A percentile compares a stretch with the other conserved stretches of the same genome.
phyloP scores from a whole-genome alignment of 2,113 vertebrate genomes.

The Gallinago undulata region DNA sequence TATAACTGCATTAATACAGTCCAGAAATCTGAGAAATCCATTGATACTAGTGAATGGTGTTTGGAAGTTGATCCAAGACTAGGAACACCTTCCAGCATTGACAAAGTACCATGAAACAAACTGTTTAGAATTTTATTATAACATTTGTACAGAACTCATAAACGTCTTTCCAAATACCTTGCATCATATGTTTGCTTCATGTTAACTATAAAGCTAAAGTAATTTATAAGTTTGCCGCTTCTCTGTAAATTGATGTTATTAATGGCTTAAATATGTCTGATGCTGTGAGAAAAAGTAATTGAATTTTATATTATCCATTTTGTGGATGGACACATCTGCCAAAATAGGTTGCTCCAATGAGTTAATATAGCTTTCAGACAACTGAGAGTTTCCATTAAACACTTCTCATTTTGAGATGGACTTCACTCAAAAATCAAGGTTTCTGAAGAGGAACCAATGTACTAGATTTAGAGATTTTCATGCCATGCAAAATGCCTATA shows the following conservation, averaged over 20 bases:
- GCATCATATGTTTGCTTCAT: not conserved
- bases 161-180: constrained; percentile 3
- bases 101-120: not conserved
- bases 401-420: not conserved
- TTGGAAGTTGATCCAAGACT: not conserved
- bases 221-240: constrained; percentile 35
- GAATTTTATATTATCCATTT: constrained; percentile 47
- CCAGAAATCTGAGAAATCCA: not conserved
- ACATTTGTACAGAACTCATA: constrained; percentile 7
- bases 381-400: not conserved
- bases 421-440: constrained; percentile 3
- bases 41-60: not conserved
- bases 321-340: constrained; percentile 19
- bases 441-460: not conserved
- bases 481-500: not conserved
- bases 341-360: not conserved
- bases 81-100: not conserved
- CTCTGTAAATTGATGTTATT: not conserved
- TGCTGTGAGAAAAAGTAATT: not conserved
- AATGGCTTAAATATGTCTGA: constrained; percentile 28
- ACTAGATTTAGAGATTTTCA: not conserved
- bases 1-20: not conserved
- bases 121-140: not conserved
- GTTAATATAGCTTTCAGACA: not conserved
- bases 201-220: constrained; percentile 28